phyloP scores from a whole-genome alignment of 2,888 invertebrate species.

The Punctoribates punctum region DNA sequence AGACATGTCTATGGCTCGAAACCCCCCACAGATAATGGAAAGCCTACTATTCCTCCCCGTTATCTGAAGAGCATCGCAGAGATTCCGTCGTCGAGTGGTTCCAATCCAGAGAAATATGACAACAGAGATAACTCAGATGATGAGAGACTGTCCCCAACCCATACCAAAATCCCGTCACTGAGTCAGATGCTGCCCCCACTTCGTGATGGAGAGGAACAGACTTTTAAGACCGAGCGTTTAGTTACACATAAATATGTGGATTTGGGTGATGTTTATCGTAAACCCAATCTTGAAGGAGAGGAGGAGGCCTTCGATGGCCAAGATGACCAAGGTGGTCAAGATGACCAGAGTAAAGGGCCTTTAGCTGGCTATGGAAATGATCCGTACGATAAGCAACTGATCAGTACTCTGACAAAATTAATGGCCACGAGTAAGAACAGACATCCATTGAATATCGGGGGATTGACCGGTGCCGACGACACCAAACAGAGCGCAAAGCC shows the following conservation, averaged over 20 bases:
- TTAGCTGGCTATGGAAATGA: constrained; percentile 22
- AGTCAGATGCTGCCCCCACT: too few species aligned
- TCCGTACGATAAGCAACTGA: constrained; percentile 40
- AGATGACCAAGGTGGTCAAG: neutral
- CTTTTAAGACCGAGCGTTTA: neutral
- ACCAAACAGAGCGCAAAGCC: neutral
- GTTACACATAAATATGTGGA: neutral
- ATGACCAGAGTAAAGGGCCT: too few species aligned
- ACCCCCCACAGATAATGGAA: neutral
- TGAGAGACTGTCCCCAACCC: neutral
- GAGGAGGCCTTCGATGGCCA: neutral
- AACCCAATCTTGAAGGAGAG: neutral
- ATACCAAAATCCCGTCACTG: neutral
- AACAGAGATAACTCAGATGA: neutral
- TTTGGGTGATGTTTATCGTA: neutral
- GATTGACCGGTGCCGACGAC: neutral
- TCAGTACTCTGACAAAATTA: constrained; percentile 38
- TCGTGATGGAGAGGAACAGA: too few species aligned
- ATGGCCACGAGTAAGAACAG: constrained; percentile 36
- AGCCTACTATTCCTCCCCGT: neutral
- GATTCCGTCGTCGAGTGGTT: neutral
- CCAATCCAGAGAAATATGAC: neutral
- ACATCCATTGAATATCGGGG: constrained; percentile 36
- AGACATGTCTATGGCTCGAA: neutral
- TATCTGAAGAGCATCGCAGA: neutral